Percentiles rank a stretch among this genome's conserved stretches.
Evolutionary conservation across 2,888 invertebrate species (phyloP).

Genomic region (Tachystola acroxantha): DNA sequence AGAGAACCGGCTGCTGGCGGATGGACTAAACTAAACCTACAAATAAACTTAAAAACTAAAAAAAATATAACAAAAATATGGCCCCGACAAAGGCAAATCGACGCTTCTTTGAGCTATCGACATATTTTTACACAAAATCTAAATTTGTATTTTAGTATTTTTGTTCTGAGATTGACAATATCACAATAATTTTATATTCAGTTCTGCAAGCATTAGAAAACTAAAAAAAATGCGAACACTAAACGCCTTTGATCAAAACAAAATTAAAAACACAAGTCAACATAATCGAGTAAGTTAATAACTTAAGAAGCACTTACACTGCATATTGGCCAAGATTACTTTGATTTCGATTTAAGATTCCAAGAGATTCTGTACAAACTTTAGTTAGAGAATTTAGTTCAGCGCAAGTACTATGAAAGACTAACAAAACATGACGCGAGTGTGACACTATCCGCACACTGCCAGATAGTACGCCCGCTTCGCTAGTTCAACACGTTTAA

Average conservation of each 20-base stretch:
- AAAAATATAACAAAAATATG: conserved; percentile 31
- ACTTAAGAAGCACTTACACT: conserved; percentile 39
- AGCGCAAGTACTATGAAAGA: conserved; percentile 38
- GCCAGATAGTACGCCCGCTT: background rate
- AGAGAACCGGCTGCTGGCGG: background rate
- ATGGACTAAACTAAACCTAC: conserved; percentile 2
- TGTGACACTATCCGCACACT: conserved; percentile 16
- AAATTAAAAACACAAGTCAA: conserved; percentile 4
- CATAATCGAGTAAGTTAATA: conserved; percentile 15
- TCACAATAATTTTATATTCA: conserved; percentile 4
- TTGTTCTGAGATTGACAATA: background rate
- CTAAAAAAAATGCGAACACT: conserved; percentile 8
- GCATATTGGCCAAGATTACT: conserved; percentile 17
- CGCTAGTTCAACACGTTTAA: background rate
- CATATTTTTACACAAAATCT: background rate
- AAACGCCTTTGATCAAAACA: conserved; percentile 15
- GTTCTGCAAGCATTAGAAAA: background rate
- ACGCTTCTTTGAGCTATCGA: conserved; percentile 14
- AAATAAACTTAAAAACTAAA: conserved; percentile 21
- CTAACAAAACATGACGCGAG: conserved; percentile 18
- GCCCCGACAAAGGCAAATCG: conserved; percentile 26
- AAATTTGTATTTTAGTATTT: background rate
- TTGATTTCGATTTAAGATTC: conserved; percentile 2
- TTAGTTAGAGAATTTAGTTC: conserved; percentile 32
- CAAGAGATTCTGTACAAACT: conserved; percentile 12